Evolutionary conservation across 2,888 invertebrate species (phyloP).

Genomic region (Rhaphigaster nebulosa): DNA sequence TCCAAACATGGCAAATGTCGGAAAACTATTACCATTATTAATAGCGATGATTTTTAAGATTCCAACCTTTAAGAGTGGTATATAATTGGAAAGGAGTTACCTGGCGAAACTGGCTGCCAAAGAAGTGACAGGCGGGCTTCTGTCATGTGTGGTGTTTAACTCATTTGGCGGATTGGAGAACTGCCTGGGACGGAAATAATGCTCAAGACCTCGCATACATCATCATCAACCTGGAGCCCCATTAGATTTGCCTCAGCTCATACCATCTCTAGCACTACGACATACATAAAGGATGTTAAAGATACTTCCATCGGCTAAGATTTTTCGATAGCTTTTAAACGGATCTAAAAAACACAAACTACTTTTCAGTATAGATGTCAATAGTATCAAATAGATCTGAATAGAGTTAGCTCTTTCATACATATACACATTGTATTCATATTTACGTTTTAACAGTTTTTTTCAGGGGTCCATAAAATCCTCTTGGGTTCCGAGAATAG

Average conservation of each 20-base stretch:
- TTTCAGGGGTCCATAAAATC: neutral
- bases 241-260: neutral
- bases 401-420: neutral
- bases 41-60: neutral
- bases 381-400: neutral
- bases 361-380: neutral
- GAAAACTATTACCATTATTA: neutral
- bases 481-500: neutral
- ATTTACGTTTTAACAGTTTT: neutral
- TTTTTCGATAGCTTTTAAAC: neutral
- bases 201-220: conserved; percentile 11
- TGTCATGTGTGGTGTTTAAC: conserved; percentile 50
- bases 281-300: no score
- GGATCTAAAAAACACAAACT: neutral
- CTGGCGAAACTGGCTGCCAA: conserved; percentile 26
- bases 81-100: conserved; percentile 39
- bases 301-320: neutral
- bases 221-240: neutral
- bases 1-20: neutral
- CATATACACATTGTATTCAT: no score
- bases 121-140: neutral
- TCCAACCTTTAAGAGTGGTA: neutral
- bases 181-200: conserved; percentile 53
- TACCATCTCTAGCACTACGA: neutral
- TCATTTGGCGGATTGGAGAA: conserved; percentile 49